Evolutionary conservation across 2,888 invertebrate species (phyloP), one percentile per base, ranked within the genome.

Genomic region (Nymphalis c-album): DNA sequence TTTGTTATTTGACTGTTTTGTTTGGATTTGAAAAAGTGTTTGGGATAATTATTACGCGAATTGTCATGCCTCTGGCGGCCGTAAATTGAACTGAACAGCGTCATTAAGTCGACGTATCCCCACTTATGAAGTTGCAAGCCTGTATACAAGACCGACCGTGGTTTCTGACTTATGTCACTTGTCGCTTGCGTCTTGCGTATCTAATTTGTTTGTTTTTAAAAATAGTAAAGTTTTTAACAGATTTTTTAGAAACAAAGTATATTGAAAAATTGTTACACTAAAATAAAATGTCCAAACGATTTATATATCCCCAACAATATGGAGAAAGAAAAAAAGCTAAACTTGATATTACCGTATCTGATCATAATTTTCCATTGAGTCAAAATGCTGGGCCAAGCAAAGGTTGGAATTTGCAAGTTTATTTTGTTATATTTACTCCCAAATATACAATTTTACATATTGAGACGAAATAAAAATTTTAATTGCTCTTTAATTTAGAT

Each of bases 291-390:
- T 84, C 91, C 53, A 92, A 92, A 78, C 82, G 91, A 73, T 84
- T 76, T 73, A 75, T 76, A 63, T 83, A 77, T 77, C 86, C 86
- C 17, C 85, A 87, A 75, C 84, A 87, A 60, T 74, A 79, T 60
- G 88, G 87, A 35, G 88, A 89, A 72, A 80, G 87, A 63, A 92
- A 92, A 73, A 89, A 84, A 73, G 83, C 88, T 2, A 91, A 84
- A 77, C 83, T 92, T n/a, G 84, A 91, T 77, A 76, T 90, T 35
- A 85, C 87, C 62, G 79, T 86, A 68, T 84, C 88, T 10, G 90
- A 92, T 76, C 91, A 91, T 70, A 90, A 90, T 74, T 88, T 92
- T 80, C 91, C 91, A 64, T 71, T 89, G 20, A 92, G 91, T 81
- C 92, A 91, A 86, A 89, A 84, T 75, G 73, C 71, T 69, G 79